These are phyloP conservation scores for Eulemur rubriventer DNA, from an alignment of 2,797 vertebrate species.

Conservation along the genomic window DNA sequence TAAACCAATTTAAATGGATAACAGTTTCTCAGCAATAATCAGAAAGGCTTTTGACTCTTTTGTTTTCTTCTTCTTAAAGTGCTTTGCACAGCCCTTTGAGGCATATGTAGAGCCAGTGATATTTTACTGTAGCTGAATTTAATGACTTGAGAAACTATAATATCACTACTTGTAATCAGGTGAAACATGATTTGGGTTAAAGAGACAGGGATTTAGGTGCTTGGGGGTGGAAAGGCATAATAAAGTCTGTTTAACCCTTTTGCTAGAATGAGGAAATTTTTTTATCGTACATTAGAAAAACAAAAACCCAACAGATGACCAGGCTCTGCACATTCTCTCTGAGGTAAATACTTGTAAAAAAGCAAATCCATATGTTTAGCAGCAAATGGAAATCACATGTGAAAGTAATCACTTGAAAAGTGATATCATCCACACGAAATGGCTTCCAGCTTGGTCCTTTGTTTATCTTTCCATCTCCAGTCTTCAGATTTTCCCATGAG, in stretches of 20 bases:
- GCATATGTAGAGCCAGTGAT: not conserved
- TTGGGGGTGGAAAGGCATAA: not conserved
- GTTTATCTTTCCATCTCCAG: conserved; percentile 69
- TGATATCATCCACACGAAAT: conserved; percentile 52
- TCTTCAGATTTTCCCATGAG: conserved; percentile 56
- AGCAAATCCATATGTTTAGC: conserved; percentile 33
- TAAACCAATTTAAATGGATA: conserved; percentile 47
- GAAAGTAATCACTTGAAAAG: conserved; percentile 57
- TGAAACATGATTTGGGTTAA: conserved; percentile 15
- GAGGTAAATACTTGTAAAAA: conserved; percentile 40
- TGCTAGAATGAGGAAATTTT: conserved; percentile 38
- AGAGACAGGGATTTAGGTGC: not conserved
- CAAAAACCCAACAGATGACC: conserved; percentile 14
- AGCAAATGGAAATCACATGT: conserved; percentile 44
- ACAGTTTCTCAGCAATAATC: conserved; percentile 30
- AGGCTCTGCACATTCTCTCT: conserved; percentile 36
- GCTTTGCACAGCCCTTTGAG: not conserved
- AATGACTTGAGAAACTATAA: conserved; percentile 47
- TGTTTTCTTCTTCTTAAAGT: conserved; percentile 32
- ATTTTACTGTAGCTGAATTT: not conserved
- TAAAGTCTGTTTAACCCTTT: conserved; percentile 39
- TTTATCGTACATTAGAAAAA: conserved; percentile 14
- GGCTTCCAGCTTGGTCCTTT: conserved; percentile 21
- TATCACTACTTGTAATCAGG: conserved; percentile 25
- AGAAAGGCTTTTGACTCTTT: not conserved